Base-by-base conservation (phyloP, 1,140 invertebrate genomes). In the Triops longicaudatus region DNA sequence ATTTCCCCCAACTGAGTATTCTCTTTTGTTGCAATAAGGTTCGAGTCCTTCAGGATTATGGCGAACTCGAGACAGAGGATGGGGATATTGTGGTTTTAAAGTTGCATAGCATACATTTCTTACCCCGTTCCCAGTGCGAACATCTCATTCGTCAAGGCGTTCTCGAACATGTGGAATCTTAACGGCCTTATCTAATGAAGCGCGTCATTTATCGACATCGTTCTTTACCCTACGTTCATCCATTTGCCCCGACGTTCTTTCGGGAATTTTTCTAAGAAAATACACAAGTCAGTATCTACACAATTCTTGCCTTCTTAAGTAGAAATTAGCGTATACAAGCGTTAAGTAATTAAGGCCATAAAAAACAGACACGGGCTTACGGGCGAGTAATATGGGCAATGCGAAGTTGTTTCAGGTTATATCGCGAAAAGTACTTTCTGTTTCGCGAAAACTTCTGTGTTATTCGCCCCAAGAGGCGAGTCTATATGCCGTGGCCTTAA, bases 41-140 rank as follows among this genome's bases (percentile, higher is more conserved):
- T 1, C 86, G 93, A 41, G 97, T 95, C 83, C 82, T 97, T 28
- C 85, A 88, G 72, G 95, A 98, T 85, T 96, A 96, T 86, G 97
- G 97, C 0, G 94, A 94, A 84, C 90, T 96, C 82, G 96, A 98
- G 84, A 87, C 97, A 17, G 95, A 95, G 82, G 93, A 97, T 87
- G 97, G 97, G 44, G 91, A 93, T 82, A 88, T 92, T 0, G 89
- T 98, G 27, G 87, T 92, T 75, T 85, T 99, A 1, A 95, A 94
- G 83, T 96, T 96, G 84, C 94, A 98, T 83, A 96, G 92, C 80
- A 91, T 93, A 85, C 95, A 98, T 85, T 93, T 95, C 82, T 84
- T 99, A 42, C 92, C 95, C 11, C 87, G 94, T 79, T 88, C 90
- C 4, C 92, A 96, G 82, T 96, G 95, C 84, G 95, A 98, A 84